Percentiles rank a stretch among this genome's conserved stretches.
These are phyloP conservation scores for Muscicapa comitata DNA, from an alignment of 2,797 vertebrate genomes.

Conservation along the genomic window DNA sequence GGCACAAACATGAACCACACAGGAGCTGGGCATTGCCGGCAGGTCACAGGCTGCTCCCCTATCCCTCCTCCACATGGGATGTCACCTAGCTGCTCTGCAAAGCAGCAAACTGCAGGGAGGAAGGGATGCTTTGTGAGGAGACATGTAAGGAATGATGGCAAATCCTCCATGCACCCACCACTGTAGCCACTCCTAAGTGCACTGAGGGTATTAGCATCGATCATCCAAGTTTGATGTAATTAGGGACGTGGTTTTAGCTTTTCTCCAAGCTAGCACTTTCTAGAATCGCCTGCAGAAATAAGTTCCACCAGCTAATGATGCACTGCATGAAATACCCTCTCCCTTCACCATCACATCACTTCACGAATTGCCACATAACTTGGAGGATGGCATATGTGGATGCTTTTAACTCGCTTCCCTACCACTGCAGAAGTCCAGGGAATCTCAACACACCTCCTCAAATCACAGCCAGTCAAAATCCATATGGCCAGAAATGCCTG, in stretches of 20 bases:
- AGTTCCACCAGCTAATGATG: background rate
- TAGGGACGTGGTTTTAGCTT: background rate
- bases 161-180: background rate
- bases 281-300: background rate
- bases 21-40: background rate
- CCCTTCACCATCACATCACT: background rate
- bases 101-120: background rate
- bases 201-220: background rate
- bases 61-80: background rate
- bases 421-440: background rate
- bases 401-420: background rate
- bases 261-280: background rate
- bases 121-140: background rate
- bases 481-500: background rate
- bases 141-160: background rate
- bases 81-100: background rate
- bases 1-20: background rate
- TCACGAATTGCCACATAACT: background rate
- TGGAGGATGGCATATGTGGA: background rate
- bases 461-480: background rate
- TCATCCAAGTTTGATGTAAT: background rate
- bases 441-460: slow-evolving; percentile 5
- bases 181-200: background rate
- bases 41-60: background rate
- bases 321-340: background rate